Evolutionary conservation across 1,140 invertebrate genomes (phyloP).

Genomic region (Orchestia grillus): DNA sequence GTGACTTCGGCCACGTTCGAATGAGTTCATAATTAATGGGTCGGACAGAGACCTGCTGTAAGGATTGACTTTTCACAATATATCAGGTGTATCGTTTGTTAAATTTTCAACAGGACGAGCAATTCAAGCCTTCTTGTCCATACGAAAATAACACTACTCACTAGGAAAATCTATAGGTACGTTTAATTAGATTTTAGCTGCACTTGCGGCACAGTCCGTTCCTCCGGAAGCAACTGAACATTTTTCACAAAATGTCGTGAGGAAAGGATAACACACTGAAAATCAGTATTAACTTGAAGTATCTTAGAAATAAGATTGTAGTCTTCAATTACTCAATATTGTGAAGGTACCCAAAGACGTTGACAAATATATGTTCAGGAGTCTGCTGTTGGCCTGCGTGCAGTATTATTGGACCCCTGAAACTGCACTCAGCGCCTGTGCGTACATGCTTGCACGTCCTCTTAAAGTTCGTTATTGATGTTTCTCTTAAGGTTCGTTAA

Average conservation of each 20-base stretch:
- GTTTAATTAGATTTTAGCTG: background rate
- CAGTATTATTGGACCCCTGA: background rate
- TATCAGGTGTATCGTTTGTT: background rate
- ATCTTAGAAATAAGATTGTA: background rate
- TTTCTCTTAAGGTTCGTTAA: background rate
- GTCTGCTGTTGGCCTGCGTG: background rate
- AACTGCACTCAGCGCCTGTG: background rate
- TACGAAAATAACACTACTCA: background rate
- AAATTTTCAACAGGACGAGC: background rate
- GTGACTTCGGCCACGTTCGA: background rate
- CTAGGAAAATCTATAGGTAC: background rate
- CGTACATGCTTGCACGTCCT: background rate
- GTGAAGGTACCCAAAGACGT: background rate
- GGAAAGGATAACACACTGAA: background rate
- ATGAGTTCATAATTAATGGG: background rate
- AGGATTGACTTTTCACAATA: background rate
- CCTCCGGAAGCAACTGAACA: background rate
- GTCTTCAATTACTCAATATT: background rate
- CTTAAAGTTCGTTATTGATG: background rate
- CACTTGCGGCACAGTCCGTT: background rate
- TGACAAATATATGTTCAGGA: background rate
- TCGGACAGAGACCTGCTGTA: background rate
- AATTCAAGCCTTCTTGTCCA: background rate
- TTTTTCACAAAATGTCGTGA: background rate
- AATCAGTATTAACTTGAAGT: background rate